Conservation (phyloP, 2,797 vertebrate genomes). For the Champsocephalus gunnari region DNA sequence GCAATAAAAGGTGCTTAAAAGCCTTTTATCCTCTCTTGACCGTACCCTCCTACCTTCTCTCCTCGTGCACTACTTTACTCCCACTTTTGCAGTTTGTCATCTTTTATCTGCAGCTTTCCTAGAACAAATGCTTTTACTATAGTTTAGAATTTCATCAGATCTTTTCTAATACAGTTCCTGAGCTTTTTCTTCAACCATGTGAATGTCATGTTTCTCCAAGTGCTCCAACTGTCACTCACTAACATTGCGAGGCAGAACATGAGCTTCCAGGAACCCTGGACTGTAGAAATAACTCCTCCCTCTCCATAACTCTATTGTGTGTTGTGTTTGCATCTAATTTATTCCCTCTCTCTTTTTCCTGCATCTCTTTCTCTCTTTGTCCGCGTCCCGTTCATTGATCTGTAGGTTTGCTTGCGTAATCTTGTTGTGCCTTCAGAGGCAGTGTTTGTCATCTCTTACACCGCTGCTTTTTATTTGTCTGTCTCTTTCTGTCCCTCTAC, state of each 20-base stretch:
- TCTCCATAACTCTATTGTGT: constrained; percentile 36
- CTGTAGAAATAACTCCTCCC: constrained; percentile 57
- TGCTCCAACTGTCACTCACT: constrained; percentile 12
- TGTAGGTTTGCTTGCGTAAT: constrained; percentile 45
- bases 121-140: background rate
- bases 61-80: constrained; percentile 13
- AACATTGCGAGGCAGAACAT: constrained; percentile 35
- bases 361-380: constrained; percentile 3
- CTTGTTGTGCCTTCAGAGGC: constrained; percentile 41
- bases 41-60: constrained; percentile 26
- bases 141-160: background rate
- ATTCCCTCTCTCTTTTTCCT: constrained; percentile 5
- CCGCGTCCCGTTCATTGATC: constrained; percentile 60
- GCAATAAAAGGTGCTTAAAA: constrained; percentile 42
- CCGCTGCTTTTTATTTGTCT: constrained; percentile 27
- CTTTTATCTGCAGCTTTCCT: constrained; percentile 34
- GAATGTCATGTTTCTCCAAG: constrained; percentile 1
- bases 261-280: constrained; percentile 56
- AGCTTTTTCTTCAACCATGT: background rate
- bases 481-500: background rate
- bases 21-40: constrained; percentile 44
- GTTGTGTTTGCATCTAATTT: constrained; percentile 48
- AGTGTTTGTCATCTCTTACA: constrained; percentile 38
- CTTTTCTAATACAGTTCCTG: background rate
- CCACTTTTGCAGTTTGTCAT: constrained; percentile 8